These are phyloP conservation scores for Portunus trituberculatus DNA, from an alignment of 1,140 invertebrate genomes.

Conservation along the genomic window DNA sequence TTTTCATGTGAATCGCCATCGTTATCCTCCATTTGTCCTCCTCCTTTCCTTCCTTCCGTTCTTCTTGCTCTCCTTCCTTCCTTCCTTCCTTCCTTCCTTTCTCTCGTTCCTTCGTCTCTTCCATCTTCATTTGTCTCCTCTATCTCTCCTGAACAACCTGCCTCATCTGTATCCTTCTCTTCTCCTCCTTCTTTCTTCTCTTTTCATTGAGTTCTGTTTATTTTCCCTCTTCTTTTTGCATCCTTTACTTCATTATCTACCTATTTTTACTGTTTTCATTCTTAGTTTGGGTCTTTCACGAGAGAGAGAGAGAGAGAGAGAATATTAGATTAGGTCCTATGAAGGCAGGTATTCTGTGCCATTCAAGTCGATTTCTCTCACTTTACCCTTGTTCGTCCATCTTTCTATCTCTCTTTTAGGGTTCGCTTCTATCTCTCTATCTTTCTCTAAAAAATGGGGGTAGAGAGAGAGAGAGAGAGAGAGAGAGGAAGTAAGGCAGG, in stretches of 20 bases:
- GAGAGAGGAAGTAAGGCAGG: too few relatives aligned
- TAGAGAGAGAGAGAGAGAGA: too few relatives aligned
- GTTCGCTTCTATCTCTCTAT: too few relatives aligned
- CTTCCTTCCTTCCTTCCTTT: neutral
- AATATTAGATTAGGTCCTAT: too few relatives aligned
- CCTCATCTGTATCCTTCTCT: neutral
- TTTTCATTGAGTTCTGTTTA: neutral
- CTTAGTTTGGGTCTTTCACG: neutral
- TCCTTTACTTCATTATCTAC: neutral
- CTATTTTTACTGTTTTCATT: neutral
- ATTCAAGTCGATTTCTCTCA: too few relatives aligned
- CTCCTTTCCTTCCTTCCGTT: neutral
- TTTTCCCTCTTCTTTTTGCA: neutral
- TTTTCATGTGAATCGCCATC: neutral
- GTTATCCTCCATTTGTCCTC: neutral
- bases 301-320: neutral
- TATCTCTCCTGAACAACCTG: neutral
- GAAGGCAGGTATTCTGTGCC: too few relatives aligned
- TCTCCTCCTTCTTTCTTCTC: neutral
- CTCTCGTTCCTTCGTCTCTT: neutral
- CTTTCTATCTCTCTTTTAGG: too few relatives aligned
- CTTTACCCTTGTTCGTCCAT: too few relatives aligned
- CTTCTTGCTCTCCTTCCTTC: neutral
- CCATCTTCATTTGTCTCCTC: neutral
- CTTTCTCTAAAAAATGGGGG: too few relatives aligned